Evolutionary conservation across 1,140 invertebrate genomes (phyloP).

Genomic region (Gonatopus flavifemur): DNA sequence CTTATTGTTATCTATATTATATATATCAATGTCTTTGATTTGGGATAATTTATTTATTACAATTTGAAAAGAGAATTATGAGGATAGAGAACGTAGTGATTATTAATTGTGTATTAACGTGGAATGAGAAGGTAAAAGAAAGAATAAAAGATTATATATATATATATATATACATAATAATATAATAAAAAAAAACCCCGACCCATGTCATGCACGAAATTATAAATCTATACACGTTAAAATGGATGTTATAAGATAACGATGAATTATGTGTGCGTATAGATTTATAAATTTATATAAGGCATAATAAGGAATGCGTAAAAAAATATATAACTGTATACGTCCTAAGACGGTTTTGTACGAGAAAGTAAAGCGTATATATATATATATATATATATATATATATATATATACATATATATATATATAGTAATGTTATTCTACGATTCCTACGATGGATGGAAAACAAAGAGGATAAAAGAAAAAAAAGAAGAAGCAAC

Average conservation of each 20-base stretch:
- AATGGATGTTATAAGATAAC: no score
- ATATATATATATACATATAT: slow-evolving; percentile 25
- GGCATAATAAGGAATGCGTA: no score
- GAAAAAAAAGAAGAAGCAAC: slow-evolving; percentile 10
- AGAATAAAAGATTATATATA: slow-evolving; percentile 39
- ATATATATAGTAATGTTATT: slow-evolving; percentile 30
- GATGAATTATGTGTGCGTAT: no score
- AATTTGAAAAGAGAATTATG: no score
- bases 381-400: slow-evolving; percentile 28
- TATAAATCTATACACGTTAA: slow-evolving; percentile 38
- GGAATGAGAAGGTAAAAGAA: slow-evolving; percentile 12
- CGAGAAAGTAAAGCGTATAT: slow-evolving; percentile 16
- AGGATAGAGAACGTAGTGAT: slow-evolving; percentile 33
- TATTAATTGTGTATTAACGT: slow-evolving; percentile 37
- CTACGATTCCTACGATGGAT: slow-evolving; percentile 23
- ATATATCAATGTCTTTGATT: slow-evolving; percentile 40
- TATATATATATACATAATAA: no score
- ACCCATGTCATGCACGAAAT: slow-evolving; percentile 42
- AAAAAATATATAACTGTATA: no score
- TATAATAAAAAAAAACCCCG: no score
- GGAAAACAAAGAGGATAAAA: slow-evolving; percentile 22
- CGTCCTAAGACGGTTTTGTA: slow-evolving; percentile 19
- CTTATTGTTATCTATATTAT: slow-evolving; percentile 38
- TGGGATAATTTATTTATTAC: slow-evolving; percentile 55
- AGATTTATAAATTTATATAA: no score